Evolutionary conservation across 2,888 invertebrate species (phyloP), one percentile per base, ranked within the genome.

Genomic region (Gari tellinella): DNA sequence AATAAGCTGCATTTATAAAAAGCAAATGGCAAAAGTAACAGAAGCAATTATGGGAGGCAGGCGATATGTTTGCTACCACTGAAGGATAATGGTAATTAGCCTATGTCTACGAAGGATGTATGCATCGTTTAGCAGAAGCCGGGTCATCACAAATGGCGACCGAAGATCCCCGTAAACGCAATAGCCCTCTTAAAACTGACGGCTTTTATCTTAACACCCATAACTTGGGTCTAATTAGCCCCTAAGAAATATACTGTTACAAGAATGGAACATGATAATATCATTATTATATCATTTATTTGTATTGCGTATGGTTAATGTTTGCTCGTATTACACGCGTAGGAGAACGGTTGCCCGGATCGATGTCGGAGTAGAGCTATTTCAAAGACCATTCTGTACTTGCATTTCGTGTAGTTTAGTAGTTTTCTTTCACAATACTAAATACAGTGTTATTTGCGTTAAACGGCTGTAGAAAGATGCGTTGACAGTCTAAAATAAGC

Each of bases 151-250:
- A 37, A 49, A 63, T 37, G 31, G 46, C 40, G 69, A 63, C 63
- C 69, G 45, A 19, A 25, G 15, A 51, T 69, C 57, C 43, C 45
- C 58, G 52, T 51, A 57, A 52, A 51, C 41, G 49, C 17, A 60
- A 31, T 65, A 58, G 25, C 52, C 43, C 64, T 64, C 65, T 60
- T 60, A 60, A 60, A 61, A 37, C 48, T 65, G 72, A 64, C 72
- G 41, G 37, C 15, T 23, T 17, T 48, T 72, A 65, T 65, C 65
- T 60, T 41, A 65, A 65, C 60, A 60, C 31, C 52, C 57, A 66
- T 70, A 63, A 75, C 53, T 75, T 48, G 26, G 57, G 17, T 23
- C 66, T 75, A 66, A 75, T 75, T 75, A 75, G 64, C 43, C 23
- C 26, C 49, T 49, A 40, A 60, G 49, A n/a, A 61, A 53, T 65